Evolutionary conservation across 2,113 vertebrate species (phyloP), one percentile per base, ranked within the genome.

Genomic region (Chaetura pelagica): DNA sequence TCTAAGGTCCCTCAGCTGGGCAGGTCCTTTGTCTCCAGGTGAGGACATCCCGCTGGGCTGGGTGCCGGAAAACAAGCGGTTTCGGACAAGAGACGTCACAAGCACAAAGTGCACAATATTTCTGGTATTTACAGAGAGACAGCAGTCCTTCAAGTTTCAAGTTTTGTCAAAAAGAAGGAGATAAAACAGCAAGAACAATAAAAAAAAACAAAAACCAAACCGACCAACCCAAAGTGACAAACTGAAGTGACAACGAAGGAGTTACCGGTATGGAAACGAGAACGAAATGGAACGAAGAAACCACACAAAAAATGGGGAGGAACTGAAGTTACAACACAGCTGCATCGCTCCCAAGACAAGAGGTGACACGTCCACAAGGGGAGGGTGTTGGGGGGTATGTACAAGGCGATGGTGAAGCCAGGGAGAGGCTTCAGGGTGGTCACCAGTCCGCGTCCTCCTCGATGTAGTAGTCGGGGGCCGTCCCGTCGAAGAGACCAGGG

Each of bases 391-490:
- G 88, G 94, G 94, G 91, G 91, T 98, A 98, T 99, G 97, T 98
- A 98, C 99, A 99, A 48, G 98, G 98, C 93, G 96, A 97, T 74
- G 97, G 84, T 89, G 94, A 49, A 23, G 49, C 49, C 46, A 48
- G 46, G 46, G 52, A 73, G 27, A 42, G 40, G 40, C 40, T 42
- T 17, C 44, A 15, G 44, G 15, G 44, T 19, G 44, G 98, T 99
- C 99, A 99, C 99, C 99, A 99, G 98, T 99, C 99, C 94, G 99
- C 99, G 21, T 99, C 99, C 97, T 99, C 99, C 98, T 99, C 99
- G 97, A 99, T 99, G 98, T 99, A 99, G 98, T 99, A 99, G 98
- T 99, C 99, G 55, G 99, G 99, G 97, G 99, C 98, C 93, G 99
- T 99, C 98, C 99, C 99, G 95, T 99, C 99, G 91, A 99, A 99